phyloP scores from a whole-genome alignment of 2,888 invertebrate species.

The Drosophila mimetica region DNA sequence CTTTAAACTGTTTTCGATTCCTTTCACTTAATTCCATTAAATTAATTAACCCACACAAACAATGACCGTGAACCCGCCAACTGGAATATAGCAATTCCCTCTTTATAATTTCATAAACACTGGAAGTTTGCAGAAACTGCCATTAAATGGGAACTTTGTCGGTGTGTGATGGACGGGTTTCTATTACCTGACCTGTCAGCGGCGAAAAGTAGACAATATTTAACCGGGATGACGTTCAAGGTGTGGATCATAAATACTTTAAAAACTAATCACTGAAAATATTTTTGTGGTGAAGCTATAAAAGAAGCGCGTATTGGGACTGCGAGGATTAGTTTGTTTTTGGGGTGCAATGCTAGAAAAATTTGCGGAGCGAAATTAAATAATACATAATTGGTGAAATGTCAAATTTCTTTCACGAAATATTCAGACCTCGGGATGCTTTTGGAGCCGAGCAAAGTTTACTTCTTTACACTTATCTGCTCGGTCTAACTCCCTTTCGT shows the following conservation, averaged over 20 bases:
- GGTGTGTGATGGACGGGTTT: conserved; percentile 48
- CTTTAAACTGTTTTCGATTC: conserved; percentile 20
- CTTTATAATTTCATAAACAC: conserved; percentile 54
- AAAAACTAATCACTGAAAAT: conserved; percentile 43
- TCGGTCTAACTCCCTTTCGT: conserved; percentile 82
- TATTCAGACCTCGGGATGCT: conserved; percentile 80
- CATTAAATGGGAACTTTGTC: conserved; percentile 48
- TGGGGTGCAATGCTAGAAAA: not conserved
- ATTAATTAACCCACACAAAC: conserved; percentile 52
- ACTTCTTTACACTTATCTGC: conserved; percentile 75
- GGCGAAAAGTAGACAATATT: conserved; percentile 33
- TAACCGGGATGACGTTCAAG: conserved; percentile 18
- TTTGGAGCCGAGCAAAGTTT: conserved; percentile 80
- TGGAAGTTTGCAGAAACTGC: conserved; percentile 29
- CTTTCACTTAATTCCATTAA: conserved; percentile 58
- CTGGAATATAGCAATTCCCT: conserved; percentile 14
- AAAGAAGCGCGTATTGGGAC: conserved; percentile 30
- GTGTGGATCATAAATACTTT: conserved; percentile 42
- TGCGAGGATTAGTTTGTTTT: conserved; percentile 31
- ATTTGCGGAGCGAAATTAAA: not conserved
- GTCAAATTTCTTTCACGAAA: conserved; percentile 58
- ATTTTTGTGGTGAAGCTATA: conserved; percentile 41
- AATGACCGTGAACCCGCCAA: conserved; percentile 15
- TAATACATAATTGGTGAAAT: conserved; percentile 18
- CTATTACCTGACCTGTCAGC: conserved; percentile 47